Percentiles rank a stretch among this genome's conserved stretches.
These are phyloP conservation scores for Dendrocincla tyrannina DNA, from an alignment of 2,797 vertebrate genomes.

Conservation along the genomic window DNA sequence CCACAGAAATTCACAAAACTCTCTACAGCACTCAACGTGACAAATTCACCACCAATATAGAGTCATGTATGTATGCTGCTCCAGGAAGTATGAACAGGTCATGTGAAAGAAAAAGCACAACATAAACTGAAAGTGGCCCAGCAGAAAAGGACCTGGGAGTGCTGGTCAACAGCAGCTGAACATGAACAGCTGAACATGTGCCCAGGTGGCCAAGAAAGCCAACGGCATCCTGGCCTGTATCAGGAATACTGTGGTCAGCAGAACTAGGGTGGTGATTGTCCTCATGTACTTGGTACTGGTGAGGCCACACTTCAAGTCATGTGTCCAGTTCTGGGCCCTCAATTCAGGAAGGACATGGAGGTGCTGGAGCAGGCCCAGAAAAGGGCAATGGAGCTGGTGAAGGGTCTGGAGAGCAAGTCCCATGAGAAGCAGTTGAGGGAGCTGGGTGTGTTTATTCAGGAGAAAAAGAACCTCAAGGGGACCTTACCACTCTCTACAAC, in stretches of 20 bases:
- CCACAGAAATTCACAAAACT: background rate
- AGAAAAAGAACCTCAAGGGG: background rate
- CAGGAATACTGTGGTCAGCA: background rate
- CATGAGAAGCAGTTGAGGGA: background rate
- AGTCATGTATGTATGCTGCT: background rate
- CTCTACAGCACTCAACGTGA: background rate
- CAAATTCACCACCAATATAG: background rate
- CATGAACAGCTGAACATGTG: background rate
- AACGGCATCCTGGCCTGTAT: background rate
- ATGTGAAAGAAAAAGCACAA: background rate
- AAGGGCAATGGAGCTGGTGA: background rate
- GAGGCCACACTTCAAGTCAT: background rate
- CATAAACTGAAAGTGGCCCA: background rate
- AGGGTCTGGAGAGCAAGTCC: background rate
- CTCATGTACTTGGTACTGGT: rapidly evolving
- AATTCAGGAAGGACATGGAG: background rate
- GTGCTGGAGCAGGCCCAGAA: background rate
- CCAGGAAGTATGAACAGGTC: background rate
- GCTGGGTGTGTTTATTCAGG: background rate
- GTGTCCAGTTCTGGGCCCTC: background rate
- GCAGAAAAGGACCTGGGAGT: background rate
- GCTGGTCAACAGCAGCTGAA: rapidly evolving
- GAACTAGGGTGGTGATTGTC: rapidly evolving
- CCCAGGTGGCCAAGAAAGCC: background rate
- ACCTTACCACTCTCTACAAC: background rate